Evolutionary conservation across 2,888 invertebrate species (phyloP).

Genomic region (Polyommatus iphigenia): DNA sequence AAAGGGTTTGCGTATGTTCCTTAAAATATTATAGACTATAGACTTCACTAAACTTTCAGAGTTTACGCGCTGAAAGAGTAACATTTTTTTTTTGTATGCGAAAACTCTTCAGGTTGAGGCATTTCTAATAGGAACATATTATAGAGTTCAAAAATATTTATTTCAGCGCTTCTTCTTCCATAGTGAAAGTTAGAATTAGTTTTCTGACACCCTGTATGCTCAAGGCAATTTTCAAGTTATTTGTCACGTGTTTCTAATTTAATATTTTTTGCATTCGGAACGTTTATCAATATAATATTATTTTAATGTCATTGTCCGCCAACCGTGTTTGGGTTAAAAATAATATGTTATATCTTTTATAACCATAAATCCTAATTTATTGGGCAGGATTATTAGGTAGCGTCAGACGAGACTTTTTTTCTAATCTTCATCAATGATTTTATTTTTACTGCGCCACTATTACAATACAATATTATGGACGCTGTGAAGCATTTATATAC

Average conservation of each 20-base stretch:
- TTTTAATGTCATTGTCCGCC: neutral
- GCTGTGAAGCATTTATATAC: too few species aligned
- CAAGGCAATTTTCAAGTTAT: neutral
- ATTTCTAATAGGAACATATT: too few species aligned
- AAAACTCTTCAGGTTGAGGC: too few species aligned
- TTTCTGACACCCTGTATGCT: neutral
- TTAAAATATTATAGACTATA: too few species aligned
- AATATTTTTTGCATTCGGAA: neutral
- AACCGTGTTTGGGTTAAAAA: neutral
- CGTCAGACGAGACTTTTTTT: neutral
- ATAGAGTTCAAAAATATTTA: too few species aligned
- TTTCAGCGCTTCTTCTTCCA: too few species aligned
- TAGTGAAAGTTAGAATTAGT: too few species aligned
- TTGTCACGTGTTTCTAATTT: neutral
- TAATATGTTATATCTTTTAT: neutral
- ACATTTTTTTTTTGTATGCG: too few species aligned
- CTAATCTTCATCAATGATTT: neutral
- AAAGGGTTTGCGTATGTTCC: too few species aligned
- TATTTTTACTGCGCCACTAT: neutral
- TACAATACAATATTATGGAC: too few species aligned
- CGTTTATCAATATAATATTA: neutral
- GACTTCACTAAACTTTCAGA: too few species aligned
- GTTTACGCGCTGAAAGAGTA: too few species aligned
- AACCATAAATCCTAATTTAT: neutral
- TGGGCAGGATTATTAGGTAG: neutral